Base-by-base conservation (phyloP, 1,140 invertebrate genomes). In the Caenorhabditis latens region DNA sequence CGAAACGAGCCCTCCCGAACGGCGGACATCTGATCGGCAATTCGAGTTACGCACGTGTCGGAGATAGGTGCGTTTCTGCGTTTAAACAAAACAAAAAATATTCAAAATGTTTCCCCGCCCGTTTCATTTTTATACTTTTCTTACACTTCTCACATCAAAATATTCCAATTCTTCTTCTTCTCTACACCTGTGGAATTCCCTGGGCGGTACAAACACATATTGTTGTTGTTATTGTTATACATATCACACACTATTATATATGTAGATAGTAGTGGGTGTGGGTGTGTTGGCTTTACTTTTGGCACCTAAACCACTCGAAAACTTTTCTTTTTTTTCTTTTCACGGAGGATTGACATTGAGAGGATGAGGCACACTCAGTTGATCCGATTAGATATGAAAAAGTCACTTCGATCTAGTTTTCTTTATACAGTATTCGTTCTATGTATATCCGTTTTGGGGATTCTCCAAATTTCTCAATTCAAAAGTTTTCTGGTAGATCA, bases 31-130 rank as follows among this genome's bases (percentile, higher is more conserved):
- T 79, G 71, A 79, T 79, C 24, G 71, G 71, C 46, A 50, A 79
- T 79, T 79, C 71, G 46, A 79, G 71, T 40, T 79, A 79, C 71
- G 71, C 71, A 79, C 71, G 71, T 79, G 71, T 79, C 13, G 71
- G 71, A 24, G 71, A 79, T 50, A 79, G 71, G 71, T 79, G 42
- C 71, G 71, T 79, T 79, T 50, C 40, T n/a, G n/a, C n/a, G n/a
- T n/a, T n/a, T n/a, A n/a, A n/a, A n/a, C n/a, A n/a, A 32, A 32
- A 32, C 32, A 32, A 32, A 32, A 32, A 32, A 32, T 32, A 32
- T 2, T 32, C 32, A 32, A 32, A 32, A 32, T 79, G 48, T 50
- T 19, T 79, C 46, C 16, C 21, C 7, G 9, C 9, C 19, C 46
- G 43, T 50, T 48, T 16, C 71, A 40, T 79, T 79, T 50, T 53